Percentiles rank a stretch among this genome's conserved stretches.
Evolutionary conservation across 1,140 invertebrate species (phyloP).

Genomic region (Tetramorium simillimum): DNA sequence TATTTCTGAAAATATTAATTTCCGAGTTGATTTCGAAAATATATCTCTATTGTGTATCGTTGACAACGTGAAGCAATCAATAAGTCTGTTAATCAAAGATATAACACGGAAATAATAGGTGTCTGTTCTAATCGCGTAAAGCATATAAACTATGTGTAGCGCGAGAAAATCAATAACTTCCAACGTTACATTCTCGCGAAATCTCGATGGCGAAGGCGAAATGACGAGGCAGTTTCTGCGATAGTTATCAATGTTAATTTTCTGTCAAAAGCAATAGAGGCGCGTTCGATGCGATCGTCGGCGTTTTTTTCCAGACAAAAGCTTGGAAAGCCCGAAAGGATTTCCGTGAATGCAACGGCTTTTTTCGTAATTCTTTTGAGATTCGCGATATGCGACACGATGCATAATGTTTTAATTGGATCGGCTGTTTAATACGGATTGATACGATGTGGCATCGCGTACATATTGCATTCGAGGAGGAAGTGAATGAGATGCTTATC

Average conservation of each 20-base stretch:
- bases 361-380: conserved; percentile 58
- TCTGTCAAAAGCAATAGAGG: not conserved
- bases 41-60: not conserved
- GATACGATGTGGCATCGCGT: conserved; percentile 40
- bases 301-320: not conserved
- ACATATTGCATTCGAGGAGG: not conserved
- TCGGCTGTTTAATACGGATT: conserved; percentile 66
- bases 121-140: not conserved
- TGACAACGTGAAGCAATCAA: not conserved
- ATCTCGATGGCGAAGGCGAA: not conserved
- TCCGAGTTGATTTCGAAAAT: not conserved
- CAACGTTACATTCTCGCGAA: not conserved
- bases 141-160: not conserved
- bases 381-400: conserved; percentile 63
- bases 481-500: not conserved
- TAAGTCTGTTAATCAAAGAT: not conserved
- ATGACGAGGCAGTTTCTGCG: not conserved
- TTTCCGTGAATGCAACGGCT: conserved; percentile 4
- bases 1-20: not conserved
- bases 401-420: conserved; percentile 74
- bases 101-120: not conserved
- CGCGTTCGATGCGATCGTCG: not conserved
- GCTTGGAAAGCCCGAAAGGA: not conserved
- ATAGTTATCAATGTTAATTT: not conserved
- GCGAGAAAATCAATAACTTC: not conserved